Base-by-base conservation (phyloP, 2,797 vertebrate genomes). In the Thalassophryne amazonica region DNA sequence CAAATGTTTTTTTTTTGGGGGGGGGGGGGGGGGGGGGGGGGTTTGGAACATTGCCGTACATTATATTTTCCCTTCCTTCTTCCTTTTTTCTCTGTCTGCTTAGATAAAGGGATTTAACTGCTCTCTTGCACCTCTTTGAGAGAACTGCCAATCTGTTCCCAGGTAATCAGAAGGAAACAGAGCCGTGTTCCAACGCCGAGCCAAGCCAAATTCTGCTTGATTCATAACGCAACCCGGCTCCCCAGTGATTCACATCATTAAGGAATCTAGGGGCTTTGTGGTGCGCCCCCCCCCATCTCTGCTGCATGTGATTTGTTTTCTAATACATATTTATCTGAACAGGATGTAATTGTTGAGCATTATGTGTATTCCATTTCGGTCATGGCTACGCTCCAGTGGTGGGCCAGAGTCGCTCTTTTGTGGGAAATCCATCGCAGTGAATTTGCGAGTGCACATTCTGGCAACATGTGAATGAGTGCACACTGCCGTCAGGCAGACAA, bases 161-260 rank as follows among this genome's bases (percentile, higher is more conserved):
- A 88, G 85, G 86, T 90, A 89, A 88, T 81, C 81, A 77, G 54
- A 73, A 60, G 69, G 76, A 85, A 85, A 83, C 76, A 62, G 60
- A 68, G 58, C 43, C 52, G 51, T 42, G 73, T 68, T 88, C 84
- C 78, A 78, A 76, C 61, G 37, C 55, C 16, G 22, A 48, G 35
- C 29, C 22, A 19, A 56, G 81, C 79, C 74, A 76, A 76, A 46
- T 28, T 52, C 35, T 24, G 29, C 53, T 47, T 41, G 59, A 56
- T 51, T 64, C 59, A 12, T 31, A 1, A 24, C 56, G 41, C 61
- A 38, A 40, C 30, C 62, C 31, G 56, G 39, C 54, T 72, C 60
- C 58, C 61, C 59, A 34, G 53, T 4, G 31, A 58, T 67, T 65
- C 64, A 49, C 72, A 65, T 66, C 63, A 48, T 78, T 69, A 41